Conservation (phyloP, 1,140 invertebrate species). For the Drosophila pseudoobscura region DNA sequence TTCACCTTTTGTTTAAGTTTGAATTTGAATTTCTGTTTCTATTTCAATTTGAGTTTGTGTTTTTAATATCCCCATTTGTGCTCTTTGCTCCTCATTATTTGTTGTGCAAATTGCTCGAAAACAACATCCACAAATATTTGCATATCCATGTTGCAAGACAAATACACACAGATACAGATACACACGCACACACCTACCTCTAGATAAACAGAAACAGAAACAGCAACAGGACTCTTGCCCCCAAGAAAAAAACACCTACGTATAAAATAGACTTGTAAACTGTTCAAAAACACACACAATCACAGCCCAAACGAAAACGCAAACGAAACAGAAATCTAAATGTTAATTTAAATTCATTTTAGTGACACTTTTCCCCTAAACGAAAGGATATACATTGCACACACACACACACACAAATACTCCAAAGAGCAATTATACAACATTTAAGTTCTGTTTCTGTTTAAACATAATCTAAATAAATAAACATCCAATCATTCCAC, state of each 20-base stretch:
- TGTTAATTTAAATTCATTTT: slow-evolving; percentile 13
- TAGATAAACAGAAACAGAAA: slow-evolving; percentile 47
- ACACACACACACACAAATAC: not conserved
- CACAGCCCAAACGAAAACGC: not conserved
- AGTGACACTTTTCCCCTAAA: not conserved
- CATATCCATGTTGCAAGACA: slow-evolving; percentile 31
- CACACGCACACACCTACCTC: slow-evolving; percentile 7
- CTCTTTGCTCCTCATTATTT: slow-evolving; percentile 66
- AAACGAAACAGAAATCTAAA: slow-evolving; percentile 6
- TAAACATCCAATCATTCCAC: slow-evolving; percentile 28
- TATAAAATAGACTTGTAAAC: too few relatives aligned
- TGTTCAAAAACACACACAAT: slow-evolving; percentile 6
- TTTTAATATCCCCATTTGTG: too few relatives aligned
- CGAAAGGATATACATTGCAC: not conserved
- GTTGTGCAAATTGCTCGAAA: slow-evolving; percentile 75
- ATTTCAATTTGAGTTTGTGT: slow-evolving; percentile 26
- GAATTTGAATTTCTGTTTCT: slow-evolving; percentile 10
- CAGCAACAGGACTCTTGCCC: slow-evolving; percentile 30
- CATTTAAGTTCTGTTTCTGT: not conserved
- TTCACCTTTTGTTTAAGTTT: slow-evolving; percentile 24
- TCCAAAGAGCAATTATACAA: slow-evolving; percentile 27
- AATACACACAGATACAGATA: slow-evolving; percentile 25
- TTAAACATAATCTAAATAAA: not conserved
- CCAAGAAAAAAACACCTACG: not conserved
- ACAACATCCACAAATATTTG: slow-evolving; percentile 42